Evolutionary conservation across 1,140 invertebrate species (phyloP), one percentile per base, ranked within the genome.

Genomic region (Pogonognathellus flavescens): DNA sequence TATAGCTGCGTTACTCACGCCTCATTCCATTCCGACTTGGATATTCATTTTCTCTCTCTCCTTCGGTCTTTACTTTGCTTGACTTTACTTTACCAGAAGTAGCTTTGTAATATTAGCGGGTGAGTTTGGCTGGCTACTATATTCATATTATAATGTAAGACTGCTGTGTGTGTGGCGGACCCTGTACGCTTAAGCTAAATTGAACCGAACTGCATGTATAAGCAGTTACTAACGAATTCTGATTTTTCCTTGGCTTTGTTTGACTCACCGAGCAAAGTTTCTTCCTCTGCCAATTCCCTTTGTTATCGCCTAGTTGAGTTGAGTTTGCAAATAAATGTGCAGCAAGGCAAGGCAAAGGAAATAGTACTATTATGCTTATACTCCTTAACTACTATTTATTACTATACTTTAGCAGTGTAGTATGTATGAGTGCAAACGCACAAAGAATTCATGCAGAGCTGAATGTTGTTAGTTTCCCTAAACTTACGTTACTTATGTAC

Each of bases 291-390:
- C 70, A 76, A 76, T 31, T 76, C 70, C 11, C 70, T 76, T 76
- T 76, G 70, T 76, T 41, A 76, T 76, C 70, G 49, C 70, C 31
- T 14, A 76, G 70, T 49, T 76, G 31, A 76, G 31, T 76, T 76
- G 70, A 76, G 70, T 76, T 50, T 76, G 70, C 70, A 76, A 76
- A 76, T 76, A 76, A 76, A 76, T 76, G 70, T 25, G 25, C 22
- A 25, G 62, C 62, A 20, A 22, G 62, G 62, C 62, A 66, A 13
- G 20, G 22, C 22, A 31, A 66, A 25, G 31, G 6, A 41, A 41
- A 41, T 41, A 41, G 31, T 6, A 41, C 31, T 41, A 41, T 57
- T 57, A n/a, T n/a, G 2, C 53, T 57, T 57, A 57, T 57, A 57
- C 11, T n/a, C 53, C 11, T 13, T n/a, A 57, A 57, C 53, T 57